These are phyloP conservation scores for Pterocles orientalis DNA, from an alignment of 2,113 vertebrate species.

Conservation along the genomic window DNA sequence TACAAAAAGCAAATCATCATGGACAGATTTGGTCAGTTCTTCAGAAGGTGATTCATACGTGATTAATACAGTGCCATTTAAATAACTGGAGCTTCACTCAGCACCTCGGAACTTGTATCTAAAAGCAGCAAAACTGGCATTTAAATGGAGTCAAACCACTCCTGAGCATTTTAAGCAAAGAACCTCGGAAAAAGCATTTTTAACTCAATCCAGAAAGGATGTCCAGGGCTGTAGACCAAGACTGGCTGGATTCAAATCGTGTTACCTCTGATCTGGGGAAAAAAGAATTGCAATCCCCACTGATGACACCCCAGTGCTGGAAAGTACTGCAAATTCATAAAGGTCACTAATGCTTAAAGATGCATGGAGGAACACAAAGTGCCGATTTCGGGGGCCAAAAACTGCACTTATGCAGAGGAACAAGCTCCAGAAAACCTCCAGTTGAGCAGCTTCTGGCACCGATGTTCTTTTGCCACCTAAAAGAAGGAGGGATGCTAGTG, in stretches of 20 bases:
- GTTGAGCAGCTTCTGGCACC: background rate
- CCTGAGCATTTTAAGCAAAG: background rate
- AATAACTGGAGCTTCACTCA: background rate
- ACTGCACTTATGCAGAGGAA: background rate
- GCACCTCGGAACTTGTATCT: background rate
- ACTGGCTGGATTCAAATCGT: background rate
- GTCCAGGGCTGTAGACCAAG: background rate
- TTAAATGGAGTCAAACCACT: background rate
- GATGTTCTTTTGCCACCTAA: background rate
- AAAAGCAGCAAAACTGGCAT: background rate
- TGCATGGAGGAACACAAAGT: background rate
- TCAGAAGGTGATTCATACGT: rapidly evolving
- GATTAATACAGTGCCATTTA: background rate
- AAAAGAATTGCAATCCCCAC: no score
- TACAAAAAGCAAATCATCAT: background rate
- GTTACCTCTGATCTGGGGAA: background rate
- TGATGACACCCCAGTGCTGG: background rate
- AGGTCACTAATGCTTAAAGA: background rate
- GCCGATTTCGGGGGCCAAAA: background rate
- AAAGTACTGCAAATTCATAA: no score
- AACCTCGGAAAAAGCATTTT: background rate
- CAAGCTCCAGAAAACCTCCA: rapidly evolving
- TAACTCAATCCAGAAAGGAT: background rate
- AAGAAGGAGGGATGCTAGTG: background rate
- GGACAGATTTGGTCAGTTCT: background rate